A percentile compares a stretch with the other conserved stretches of the same genome.
phyloP scores from a whole-genome alignment of 2,113 vertebrate genomes.

The Otocyon megalotis region DNA sequence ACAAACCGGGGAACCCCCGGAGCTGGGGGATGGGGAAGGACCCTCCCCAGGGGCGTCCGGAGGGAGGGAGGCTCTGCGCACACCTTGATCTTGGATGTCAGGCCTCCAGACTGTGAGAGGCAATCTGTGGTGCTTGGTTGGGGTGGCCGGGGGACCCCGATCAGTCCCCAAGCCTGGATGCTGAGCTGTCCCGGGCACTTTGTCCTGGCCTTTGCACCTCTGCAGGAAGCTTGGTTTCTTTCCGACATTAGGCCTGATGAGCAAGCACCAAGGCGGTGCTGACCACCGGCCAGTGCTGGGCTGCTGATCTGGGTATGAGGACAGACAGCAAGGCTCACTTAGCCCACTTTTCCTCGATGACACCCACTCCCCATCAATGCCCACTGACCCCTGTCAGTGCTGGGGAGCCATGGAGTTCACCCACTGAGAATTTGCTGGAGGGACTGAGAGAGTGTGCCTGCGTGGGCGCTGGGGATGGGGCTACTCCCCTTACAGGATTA shows the following conservation, averaged over 20 bases:
- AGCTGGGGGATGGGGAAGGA: too few species aligned
- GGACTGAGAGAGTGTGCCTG: not conserved
- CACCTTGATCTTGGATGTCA: too few species aligned
- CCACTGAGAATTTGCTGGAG: not conserved
- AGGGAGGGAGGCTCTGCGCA: too few species aligned
- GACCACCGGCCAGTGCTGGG: accelerated
- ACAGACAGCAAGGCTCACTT: not conserved
- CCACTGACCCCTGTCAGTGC: not conserved
- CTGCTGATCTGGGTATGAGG: not conserved
- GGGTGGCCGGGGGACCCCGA: too few species aligned
- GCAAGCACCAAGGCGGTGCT: not conserved
- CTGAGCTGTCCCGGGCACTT: not conserved
- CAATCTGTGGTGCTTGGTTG: too few species aligned
- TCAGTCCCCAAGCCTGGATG: too few species aligned
- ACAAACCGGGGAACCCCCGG: not conserved
- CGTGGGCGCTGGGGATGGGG: not conserved
- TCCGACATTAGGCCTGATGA: not conserved
- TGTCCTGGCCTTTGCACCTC: not conserved
- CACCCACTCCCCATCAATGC: accelerated
- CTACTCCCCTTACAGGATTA: not conserved
- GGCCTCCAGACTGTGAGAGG: too few species aligned
- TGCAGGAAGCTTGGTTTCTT: not conserved
- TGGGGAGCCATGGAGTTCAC: not conserved
- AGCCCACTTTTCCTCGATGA: not conserved
- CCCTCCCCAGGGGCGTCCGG: not conserved